A percentile compares a stretch with the other conserved stretches of the same genome.
Evolutionary conservation across 2,113 vertebrate genomes (phyloP).

Genomic region (Opisthocomus hoazin): DNA sequence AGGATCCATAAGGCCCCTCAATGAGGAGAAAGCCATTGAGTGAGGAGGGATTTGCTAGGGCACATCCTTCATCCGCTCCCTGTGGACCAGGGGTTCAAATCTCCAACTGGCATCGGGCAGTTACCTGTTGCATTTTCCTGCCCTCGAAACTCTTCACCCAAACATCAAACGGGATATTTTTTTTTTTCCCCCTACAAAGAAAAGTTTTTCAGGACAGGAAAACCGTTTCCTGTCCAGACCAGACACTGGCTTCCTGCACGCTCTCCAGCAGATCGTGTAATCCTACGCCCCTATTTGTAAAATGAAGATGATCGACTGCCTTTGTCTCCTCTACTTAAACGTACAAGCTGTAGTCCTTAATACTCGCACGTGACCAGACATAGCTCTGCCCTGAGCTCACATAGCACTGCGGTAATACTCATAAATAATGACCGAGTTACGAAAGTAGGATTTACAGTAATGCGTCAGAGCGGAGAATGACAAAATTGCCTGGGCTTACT

Average conservation of each 20-base stretch:
- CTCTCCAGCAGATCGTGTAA: conserved; percentile 43
- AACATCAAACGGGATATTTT: background rate
- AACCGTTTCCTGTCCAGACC: conserved; percentile 52
- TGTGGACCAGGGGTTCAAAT: background rate
- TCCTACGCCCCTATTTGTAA: conserved; percentile 42
- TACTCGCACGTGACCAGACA: background rate
- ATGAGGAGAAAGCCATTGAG: background rate
- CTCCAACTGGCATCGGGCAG: background rate
- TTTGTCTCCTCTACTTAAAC: conserved; percentile 41
- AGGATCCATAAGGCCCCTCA: background rate
- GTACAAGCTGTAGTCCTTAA: background rate
- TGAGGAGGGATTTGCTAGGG: background rate
- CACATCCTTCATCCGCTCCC: background rate
- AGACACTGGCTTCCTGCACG: conserved; percentile 49
- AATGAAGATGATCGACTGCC: conserved; percentile 55
- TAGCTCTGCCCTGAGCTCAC: conserved; percentile 41
- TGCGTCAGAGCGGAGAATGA: conserved; percentile 19
- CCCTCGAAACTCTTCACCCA: background rate
- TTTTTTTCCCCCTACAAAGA: background rate
- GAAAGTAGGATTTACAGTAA: conserved; percentile 49
- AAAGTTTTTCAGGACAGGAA: conserved; percentile 60
- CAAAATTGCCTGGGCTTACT: conserved; percentile 24
- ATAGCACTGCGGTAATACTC: background rate
- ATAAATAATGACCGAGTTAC: conserved; percentile 51
- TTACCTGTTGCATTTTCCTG: background rate